Evolutionary conservation across 2,797 vertebrate species (phyloP).

Genomic region (Acanthis flammea): DNA sequence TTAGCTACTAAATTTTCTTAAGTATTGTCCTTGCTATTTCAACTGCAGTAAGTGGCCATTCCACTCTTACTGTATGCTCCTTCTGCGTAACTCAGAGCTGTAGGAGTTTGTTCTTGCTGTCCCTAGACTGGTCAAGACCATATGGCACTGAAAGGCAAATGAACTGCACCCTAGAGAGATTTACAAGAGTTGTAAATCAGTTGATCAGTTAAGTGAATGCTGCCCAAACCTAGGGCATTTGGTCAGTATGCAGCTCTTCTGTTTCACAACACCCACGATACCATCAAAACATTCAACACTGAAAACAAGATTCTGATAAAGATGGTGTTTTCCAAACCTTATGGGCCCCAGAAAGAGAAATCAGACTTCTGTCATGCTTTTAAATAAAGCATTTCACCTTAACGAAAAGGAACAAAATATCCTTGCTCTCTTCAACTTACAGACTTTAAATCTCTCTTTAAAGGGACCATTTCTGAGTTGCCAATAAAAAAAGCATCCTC

Average conservation of each 20-base stretch:
- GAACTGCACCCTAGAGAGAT: background rate
- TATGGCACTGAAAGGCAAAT: background rate
- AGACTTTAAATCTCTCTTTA: background rate
- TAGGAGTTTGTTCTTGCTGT: background rate
- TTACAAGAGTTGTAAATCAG: background rate
- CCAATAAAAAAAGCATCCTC: background rate
- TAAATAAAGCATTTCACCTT: background rate
- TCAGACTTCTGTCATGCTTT: background rate
- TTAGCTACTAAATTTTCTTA: constrained; percentile 17
- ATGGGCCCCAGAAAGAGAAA: background rate
- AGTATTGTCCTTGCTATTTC: background rate
- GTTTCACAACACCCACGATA: background rate
- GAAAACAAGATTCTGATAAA: background rate
- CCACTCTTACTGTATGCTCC: background rate
- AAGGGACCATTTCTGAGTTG: background rate
- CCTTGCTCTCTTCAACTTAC: background rate
- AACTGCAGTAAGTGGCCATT: background rate
- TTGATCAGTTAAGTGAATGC: background rate
- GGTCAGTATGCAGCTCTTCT: background rate
- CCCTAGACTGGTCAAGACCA: background rate
- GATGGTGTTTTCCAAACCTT: background rate
- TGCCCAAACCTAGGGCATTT: background rate
- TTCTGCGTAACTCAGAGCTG: background rate
- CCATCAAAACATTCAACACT: background rate
- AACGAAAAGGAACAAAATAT: background rate